phyloP scores from a whole-genome alignment of 2,797 vertebrate species.

The Poeciliopsis paucimaculata region DNA sequence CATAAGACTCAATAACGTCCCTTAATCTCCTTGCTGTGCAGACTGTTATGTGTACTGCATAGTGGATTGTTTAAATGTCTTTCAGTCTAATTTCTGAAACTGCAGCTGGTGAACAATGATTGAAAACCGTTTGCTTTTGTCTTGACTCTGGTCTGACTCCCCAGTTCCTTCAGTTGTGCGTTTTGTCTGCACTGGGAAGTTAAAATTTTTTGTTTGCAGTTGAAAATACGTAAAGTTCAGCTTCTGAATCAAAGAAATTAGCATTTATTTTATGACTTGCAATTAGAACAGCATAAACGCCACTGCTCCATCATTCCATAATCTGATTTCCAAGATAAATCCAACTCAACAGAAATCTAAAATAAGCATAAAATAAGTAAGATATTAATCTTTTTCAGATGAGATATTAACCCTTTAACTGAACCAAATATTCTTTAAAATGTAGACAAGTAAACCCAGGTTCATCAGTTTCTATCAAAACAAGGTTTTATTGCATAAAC shows the following conservation, averaged over 20 bases:
- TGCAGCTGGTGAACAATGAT: neutral
- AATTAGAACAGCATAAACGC: neutral
- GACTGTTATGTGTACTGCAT: too few relatives aligned
- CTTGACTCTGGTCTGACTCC: neutral
- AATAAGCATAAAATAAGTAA: neutral
- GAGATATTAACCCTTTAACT: neutral
- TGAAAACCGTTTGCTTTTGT: neutral
- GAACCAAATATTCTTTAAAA: neutral
- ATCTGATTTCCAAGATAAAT: neutral
- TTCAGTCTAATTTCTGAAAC: neutral
- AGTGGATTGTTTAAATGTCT: too few relatives aligned
- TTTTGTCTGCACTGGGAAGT: neutral
- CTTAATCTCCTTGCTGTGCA: too few relatives aligned
- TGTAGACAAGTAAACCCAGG: conserved; percentile 38
- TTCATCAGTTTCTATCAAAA: conserved; percentile 74
- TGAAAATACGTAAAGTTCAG: neutral
- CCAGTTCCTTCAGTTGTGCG: neutral
- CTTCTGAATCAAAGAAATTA: neutral
- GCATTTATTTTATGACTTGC: neutral
- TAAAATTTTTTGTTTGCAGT: neutral
- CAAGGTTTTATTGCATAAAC: conserved; percentile 97
- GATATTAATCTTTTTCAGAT: neutral
- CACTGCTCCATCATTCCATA: neutral
- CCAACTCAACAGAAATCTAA: neutral
- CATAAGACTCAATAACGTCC: neutral